Percentiles rank a stretch among this genome's conserved stretches.
Conservation (phyloP, 1,140 invertebrate species). For the Dufourea novaeangliae region DNA sequence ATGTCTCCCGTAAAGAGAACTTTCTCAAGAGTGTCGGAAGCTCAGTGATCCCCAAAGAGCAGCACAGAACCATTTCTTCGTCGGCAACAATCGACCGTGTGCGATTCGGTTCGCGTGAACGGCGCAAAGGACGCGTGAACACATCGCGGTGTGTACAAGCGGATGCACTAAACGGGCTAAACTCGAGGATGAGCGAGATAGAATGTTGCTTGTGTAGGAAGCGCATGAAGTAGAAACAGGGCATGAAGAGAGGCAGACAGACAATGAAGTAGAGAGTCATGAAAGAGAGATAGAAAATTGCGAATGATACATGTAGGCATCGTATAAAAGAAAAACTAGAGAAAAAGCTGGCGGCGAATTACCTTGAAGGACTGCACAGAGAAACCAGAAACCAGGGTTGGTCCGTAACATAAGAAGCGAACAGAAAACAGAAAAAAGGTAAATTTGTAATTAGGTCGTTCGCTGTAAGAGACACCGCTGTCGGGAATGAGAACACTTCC, state of each 20-base stretch:
- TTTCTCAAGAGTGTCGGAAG: background rate
- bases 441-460: constrained; percentile 74
- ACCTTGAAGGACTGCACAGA: constrained; percentile 79
- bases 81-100: background rate
- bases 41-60: background rate
- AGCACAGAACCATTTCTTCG: constrained; percentile 1
- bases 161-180: constrained; percentile 44
- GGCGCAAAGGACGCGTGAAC: constrained; percentile 15
- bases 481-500: constrained; percentile 47
- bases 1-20: too few relatives aligned
- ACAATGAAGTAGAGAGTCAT: constrained; percentile 45
- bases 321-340: constrained; percentile 56
- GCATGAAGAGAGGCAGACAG: constrained; percentile 40
- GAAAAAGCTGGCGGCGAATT: constrained; percentile 73
- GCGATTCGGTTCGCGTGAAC: background rate
- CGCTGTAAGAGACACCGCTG: constrained; percentile 65
- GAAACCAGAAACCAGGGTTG: constrained; percentile 77
- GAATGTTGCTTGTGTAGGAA: constrained; percentile 54
- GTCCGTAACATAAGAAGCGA: constrained; percentile 78
- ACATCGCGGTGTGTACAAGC: constrained; percentile 10
- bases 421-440: constrained; percentile 78
- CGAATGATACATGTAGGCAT: constrained; percentile 29
- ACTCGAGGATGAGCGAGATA: constrained; percentile 62
- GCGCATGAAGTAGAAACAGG: constrained; percentile 43
- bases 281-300: constrained; percentile 31